Percentiles rank a stretch among this genome's conserved stretches.
These are phyloP conservation scores for Spongilla lacustris DNA, from an alignment of 37 sponge, comb jelly and placozoan genomes.

Conservation along the genomic window DNA sequence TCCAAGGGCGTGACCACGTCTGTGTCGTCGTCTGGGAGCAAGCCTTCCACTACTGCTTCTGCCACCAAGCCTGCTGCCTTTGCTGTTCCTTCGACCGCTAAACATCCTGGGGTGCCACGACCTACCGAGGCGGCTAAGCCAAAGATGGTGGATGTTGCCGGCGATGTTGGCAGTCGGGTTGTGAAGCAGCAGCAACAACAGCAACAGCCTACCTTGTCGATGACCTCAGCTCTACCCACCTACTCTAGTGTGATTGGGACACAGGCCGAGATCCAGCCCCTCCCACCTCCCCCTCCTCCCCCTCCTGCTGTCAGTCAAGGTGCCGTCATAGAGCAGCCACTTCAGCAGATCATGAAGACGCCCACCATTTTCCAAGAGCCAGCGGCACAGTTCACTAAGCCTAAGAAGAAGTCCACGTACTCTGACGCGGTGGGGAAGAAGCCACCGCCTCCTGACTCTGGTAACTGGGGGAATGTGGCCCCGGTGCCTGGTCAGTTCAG, in stretches of 20 bases:
- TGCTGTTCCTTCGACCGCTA: not conserved
- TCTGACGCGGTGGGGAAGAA: constrained; percentile 76
- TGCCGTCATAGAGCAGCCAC: constrained; percentile 51
- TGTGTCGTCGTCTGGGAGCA: no score
- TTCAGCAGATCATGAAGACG: constrained; percentile 73
- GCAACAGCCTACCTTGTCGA: not conserved
- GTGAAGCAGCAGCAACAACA: not conserved
- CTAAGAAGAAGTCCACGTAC: constrained; percentile 64
- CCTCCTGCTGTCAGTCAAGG: not conserved
- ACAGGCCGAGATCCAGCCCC: constrained; percentile 3
- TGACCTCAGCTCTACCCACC: no score
- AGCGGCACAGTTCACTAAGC: constrained; percentile 43
- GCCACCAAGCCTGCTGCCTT: not conserved
- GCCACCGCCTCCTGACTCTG: not conserved
- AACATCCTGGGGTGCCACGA: not conserved
- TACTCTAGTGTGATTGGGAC: constrained; percentile 33
- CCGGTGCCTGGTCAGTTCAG: not conserved
- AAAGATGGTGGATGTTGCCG: not conserved
- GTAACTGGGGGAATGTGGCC: not conserved
- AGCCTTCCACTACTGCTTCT: no score
- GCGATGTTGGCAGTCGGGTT: not conserved
- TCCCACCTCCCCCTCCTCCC: not conserved
- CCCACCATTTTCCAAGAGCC: constrained; percentile 71
- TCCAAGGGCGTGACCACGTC: no score
- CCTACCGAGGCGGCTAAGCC: not conserved